Percentiles rank a stretch among this genome's conserved stretches.
Conservation (phyloP, 2,797 vertebrate genomes). For the Octomys mimax region DNA sequence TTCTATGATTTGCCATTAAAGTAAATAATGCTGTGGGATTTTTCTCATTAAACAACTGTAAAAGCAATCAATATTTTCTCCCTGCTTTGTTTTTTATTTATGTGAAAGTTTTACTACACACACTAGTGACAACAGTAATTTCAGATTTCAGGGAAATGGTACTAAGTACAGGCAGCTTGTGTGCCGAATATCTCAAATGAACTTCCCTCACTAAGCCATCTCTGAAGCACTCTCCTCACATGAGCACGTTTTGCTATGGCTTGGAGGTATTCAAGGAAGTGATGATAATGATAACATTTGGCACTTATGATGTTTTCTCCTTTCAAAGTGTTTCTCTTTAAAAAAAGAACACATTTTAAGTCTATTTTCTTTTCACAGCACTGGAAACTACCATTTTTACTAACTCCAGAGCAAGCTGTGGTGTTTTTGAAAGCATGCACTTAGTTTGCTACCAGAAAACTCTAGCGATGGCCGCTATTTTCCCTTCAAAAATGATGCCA, state of each 20-base stretch:
- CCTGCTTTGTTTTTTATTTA: slow-evolving; percentile 73
- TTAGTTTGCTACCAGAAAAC: slow-evolving; percentile 33
- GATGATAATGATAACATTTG: slow-evolving; percentile 65
- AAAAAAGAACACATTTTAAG: slow-evolving; percentile 61
- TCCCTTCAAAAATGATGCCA: slow-evolving; percentile 35
- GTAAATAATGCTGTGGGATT: slow-evolving; percentile 73
- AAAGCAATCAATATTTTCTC: slow-evolving; percentile 80
- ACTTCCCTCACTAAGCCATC: slow-evolving; percentile 31
- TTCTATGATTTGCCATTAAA: neutral
- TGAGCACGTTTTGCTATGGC: slow-evolving; percentile 45
- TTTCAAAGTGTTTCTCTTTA: slow-evolving; percentile 65
- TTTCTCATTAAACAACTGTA: slow-evolving; percentile 70
- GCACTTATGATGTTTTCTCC: slow-evolving; percentile 65
- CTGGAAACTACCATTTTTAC: slow-evolving; percentile 54
- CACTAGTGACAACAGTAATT: slow-evolving; percentile 80
- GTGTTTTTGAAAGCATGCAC: slow-evolving; percentile 54
- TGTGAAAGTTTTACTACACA: slow-evolving; percentile 76
- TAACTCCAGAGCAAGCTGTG: neutral
- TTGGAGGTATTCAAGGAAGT: slow-evolving; percentile 52
- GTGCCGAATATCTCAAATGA: slow-evolving; percentile 65
- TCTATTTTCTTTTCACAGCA: slow-evolving; percentile 58
- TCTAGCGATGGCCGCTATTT: neutral
- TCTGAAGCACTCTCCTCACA: slow-evolving; percentile 75
- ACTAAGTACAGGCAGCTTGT: slow-evolving; percentile 59
- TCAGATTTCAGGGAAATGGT: slow-evolving; percentile 71